Conservation (phyloP, 2,888 invertebrate genomes). For the Pristionchus fissidentatus region DNA sequence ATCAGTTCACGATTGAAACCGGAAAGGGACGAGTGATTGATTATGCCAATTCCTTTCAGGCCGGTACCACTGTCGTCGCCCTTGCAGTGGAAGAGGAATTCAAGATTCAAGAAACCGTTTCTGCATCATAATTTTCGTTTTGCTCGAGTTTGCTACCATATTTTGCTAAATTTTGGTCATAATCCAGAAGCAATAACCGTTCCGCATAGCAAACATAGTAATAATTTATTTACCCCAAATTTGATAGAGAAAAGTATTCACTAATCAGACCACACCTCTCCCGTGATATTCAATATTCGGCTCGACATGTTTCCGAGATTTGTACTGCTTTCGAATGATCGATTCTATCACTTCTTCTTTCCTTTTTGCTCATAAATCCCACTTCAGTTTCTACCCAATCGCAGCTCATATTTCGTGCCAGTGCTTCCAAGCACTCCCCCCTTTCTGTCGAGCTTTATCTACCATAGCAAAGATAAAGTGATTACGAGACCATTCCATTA, state of each 20-base stretch:
- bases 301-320: constrained; percentile 23
- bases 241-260: constrained; percentile 18
- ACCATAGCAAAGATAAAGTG: neutral
- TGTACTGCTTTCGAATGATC: constrained; percentile 12
- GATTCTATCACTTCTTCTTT: constrained; percentile 15
- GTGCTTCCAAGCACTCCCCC: constrained; percentile 6
- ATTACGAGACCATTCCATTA: neutral
- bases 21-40: too few relatives aligned
- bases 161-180: neutral
- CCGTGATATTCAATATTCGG: constrained; percentile 1
- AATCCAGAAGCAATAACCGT: constrained; percentile 10
- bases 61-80: neutral
- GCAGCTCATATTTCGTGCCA: constrained; percentile 9
- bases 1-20: too few relatives aligned
- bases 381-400: neutral
- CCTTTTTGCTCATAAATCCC: constrained; percentile 4
- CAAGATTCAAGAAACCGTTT: neutral
- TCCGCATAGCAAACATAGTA: constrained; percentile 5
- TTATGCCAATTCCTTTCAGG: neutral
- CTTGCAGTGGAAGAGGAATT: neutral
- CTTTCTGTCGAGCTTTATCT: constrained; percentile 20
- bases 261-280: constrained; percentile 26
- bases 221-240: constrained; percentile 2
- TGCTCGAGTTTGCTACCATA: neutral
- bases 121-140: neutral